Evolutionary conservation across 2,888 invertebrate genomes (phyloP).

Genomic region (Phalangium opilio): DNA sequence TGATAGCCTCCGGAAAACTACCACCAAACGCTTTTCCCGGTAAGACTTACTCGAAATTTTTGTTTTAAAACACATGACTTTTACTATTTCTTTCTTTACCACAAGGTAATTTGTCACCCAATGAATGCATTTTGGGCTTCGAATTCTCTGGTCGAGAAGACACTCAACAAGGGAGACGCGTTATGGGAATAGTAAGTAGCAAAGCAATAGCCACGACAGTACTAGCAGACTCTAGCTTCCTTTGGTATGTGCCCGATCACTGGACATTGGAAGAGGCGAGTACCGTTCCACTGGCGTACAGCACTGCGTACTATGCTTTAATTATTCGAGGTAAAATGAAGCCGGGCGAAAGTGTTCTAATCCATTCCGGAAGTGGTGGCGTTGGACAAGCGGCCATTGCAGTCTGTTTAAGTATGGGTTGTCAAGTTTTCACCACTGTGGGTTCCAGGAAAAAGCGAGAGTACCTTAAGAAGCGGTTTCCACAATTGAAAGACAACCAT

Average conservation of each 20-base stretch:
- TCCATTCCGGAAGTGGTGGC: constrained; percentile 90
- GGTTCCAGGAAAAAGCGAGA: constrained; percentile 68
- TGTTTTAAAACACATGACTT: too few species aligned
- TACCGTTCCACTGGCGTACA: constrained; percentile 83
- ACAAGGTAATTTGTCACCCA: constrained; percentile 35
- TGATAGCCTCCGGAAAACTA: constrained; percentile 92
- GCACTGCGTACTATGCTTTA: constrained; percentile 74
- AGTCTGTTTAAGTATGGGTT: constrained; percentile 74
- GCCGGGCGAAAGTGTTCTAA: constrained; percentile 67
- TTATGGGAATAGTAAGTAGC: constrained; percentile 86
- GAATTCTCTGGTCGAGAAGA: constrained; percentile 77
- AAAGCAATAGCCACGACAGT: constrained; percentile 79
- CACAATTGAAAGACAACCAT: constrained; percentile 55
- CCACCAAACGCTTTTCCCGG: constrained; percentile 94
- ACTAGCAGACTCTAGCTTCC: constrained; percentile 50
- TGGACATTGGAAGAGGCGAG: constrained; percentile 87
- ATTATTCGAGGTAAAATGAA: constrained; percentile 69
- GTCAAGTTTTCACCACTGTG: constrained; percentile 82
- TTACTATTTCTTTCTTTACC: too few species aligned
- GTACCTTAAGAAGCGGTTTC: constrained; percentile 74
- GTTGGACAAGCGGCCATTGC: constrained; percentile 95
- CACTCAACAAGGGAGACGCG: constrained; percentile 45
- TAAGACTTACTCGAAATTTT: constrained; percentile 35
- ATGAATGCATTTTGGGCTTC: constrained; percentile 86
- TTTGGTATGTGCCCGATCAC: constrained; percentile 71